A percentile compares a stretch with the other conserved stretches of the same genome.
These are phyloP conservation scores for Eira barbara DNA, from an alignment of 2,113 vertebrate species.

Conservation along the genomic window DNA sequence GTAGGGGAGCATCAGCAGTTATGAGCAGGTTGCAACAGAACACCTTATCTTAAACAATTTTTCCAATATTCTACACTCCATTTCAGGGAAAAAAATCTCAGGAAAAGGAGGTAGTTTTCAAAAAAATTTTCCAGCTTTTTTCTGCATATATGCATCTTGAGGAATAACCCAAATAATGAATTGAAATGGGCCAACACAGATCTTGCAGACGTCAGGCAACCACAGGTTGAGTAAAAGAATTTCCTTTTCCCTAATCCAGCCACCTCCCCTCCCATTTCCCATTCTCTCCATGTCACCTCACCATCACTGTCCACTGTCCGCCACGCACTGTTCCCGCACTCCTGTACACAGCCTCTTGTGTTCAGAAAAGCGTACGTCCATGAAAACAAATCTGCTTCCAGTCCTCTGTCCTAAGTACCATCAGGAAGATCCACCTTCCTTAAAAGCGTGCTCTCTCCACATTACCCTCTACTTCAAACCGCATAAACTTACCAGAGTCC, in stretches of 20 bases:
- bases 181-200: background rate
- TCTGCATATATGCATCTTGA: background rate
- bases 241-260: background rate
- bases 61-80: background rate
- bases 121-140: background rate
- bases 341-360: background rate
- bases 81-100: background rate
- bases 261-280: background rate
- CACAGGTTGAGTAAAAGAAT: background rate
- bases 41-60: conserved; percentile 21
- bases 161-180: background rate
- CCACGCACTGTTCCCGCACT: background rate
- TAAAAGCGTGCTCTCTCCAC: background rate
- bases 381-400: background rate
- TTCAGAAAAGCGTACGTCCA: background rate
- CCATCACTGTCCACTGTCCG: background rate
- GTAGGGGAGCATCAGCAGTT: background rate
- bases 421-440: background rate
- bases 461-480: background rate
- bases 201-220: background rate
- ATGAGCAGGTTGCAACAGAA: conserved; percentile 5
- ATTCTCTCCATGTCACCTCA: background rate
- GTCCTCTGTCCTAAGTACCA: background rate
- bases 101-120: background rate
- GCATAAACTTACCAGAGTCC: background rate